These are phyloP conservation scores for Cetoscarus ocellatus DNA, from an alignment of 2,797 vertebrate genomes.

Conservation along the genomic window DNA sequence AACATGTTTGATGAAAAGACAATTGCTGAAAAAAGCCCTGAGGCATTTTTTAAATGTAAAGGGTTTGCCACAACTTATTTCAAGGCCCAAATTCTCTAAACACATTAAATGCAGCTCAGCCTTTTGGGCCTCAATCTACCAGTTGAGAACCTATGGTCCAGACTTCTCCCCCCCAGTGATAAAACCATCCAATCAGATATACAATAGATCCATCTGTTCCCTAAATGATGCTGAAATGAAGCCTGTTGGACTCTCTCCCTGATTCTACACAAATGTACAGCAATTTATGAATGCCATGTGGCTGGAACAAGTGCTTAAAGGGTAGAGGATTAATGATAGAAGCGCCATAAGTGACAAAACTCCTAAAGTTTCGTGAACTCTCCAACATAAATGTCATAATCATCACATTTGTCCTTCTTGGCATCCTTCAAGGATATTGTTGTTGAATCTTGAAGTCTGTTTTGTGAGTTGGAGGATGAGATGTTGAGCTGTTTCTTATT, in stretches of 20 bases:
- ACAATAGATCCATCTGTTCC: slow-evolving; percentile 27
- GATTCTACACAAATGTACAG: slow-evolving; percentile 44
- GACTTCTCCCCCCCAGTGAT: slow-evolving; percentile 1
- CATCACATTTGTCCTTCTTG: slow-evolving; percentile 51
- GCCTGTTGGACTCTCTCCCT: slow-evolving; percentile 11
- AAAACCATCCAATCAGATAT: slow-evolving; percentile 42
- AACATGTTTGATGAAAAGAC: no score
- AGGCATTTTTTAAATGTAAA: no score
- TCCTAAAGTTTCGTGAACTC: slow-evolving; percentile 91
- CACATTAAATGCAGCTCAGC: no score
- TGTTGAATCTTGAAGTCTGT: slow-evolving; percentile 29
- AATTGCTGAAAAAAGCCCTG: no score
- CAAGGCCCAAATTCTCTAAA: no score
- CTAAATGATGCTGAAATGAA: slow-evolving; percentile 28
- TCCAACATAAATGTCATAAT: slow-evolving; percentile 69
- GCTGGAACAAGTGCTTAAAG: slow-evolving; percentile 78
- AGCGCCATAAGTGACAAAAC: slow-evolving; percentile 72
- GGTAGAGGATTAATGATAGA: slow-evolving; percentile 72
- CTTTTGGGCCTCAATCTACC: no score
- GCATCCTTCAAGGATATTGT: slow-evolving; percentile 43
- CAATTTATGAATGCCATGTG: slow-evolving; percentile 43
- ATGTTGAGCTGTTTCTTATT: slow-evolving; percentile 53
- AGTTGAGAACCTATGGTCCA: no score
- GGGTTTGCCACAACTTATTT: no score
- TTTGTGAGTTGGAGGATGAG: slow-evolving; percentile 45